Percentiles rank a stretch among this genome's conserved stretches.
Evolutionary conservation across 37 sponge, comb jelly and placozoan genomes (phyloP).

Genomic region (Geodia barretti): DNA sequence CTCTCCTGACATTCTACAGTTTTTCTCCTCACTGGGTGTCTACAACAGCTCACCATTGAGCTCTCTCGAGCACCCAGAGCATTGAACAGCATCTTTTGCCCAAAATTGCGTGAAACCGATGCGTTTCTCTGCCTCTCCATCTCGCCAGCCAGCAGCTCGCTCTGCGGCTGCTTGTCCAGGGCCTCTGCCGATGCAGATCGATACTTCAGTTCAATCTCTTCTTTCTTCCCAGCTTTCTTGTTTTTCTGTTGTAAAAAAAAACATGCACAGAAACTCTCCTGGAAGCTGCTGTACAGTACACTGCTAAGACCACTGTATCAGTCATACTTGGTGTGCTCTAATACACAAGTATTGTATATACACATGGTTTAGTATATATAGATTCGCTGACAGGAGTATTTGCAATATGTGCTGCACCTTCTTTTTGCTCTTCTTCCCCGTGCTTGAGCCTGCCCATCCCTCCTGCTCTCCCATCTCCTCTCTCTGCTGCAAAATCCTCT

Average conservation of each 20-base stretch:
- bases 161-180: slow-evolving; percentile 10
- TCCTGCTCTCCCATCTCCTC: slow-evolving; percentile 26
- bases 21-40: no score
- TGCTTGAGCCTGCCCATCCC: neutral
- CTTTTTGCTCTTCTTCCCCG: neutral
- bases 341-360: no score
- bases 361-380: no score
- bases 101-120: slow-evolving; percentile 35
- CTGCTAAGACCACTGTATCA: no score
- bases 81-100: slow-evolving; percentile 30
- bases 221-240: neutral
- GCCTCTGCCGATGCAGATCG: neutral
- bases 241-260: neutral
- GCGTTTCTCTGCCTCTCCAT: slow-evolving; percentile 21
- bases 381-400: no score
- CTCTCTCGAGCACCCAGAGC: slow-evolving; percentile 39
- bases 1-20: no score
- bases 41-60: no score
- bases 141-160: slow-evolving; percentile 22
- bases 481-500: slow-evolving; percentile 26
- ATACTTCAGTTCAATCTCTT: neutral
- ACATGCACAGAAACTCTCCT: no score
- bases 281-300: no score
- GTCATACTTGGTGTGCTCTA: no score
- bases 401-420: no score